phyloP scores from a whole-genome alignment of 1,140 invertebrate species.

The Drosophila lacteicornis region DNA sequence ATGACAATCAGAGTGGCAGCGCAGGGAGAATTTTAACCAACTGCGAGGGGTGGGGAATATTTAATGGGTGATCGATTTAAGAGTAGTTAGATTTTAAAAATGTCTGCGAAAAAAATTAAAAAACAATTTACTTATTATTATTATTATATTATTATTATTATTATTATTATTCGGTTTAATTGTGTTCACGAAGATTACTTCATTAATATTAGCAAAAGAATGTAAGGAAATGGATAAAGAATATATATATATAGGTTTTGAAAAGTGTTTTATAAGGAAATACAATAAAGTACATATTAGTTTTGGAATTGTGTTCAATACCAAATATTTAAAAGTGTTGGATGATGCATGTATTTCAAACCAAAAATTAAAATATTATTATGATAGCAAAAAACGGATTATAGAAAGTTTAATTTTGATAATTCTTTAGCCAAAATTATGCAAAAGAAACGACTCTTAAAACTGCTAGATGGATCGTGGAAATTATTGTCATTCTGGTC shows the following conservation, averaged over 20 bases:
- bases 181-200: background rate
- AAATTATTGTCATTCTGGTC: slow-evolving; percentile 47
- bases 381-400: background rate
- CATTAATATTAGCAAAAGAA: background rate
- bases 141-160: too few relatives aligned
- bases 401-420: background rate
- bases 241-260: too few relatives aligned
- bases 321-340: background rate
- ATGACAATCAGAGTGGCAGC: slow-evolving; percentile 11
- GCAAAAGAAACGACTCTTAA: background rate
- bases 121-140: background rate
- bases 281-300: too few relatives aligned
- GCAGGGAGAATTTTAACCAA: slow-evolving; percentile 2
- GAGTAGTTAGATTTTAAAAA: slow-evolving; percentile 1
- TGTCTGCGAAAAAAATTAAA: background rate
- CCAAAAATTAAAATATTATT: background rate
- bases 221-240: too few relatives aligned
- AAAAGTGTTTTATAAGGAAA: too few relatives aligned
- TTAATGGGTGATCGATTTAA: background rate
- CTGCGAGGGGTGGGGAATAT: background rate
- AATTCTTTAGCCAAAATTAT: background rate
- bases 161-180: background rate
- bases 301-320: too few relatives aligned
- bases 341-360: background rate
- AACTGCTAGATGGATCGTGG: background rate